Evolutionary conservation across 1,140 invertebrate species (phyloP).

Genomic region (Heterodera schachtii): DNA sequence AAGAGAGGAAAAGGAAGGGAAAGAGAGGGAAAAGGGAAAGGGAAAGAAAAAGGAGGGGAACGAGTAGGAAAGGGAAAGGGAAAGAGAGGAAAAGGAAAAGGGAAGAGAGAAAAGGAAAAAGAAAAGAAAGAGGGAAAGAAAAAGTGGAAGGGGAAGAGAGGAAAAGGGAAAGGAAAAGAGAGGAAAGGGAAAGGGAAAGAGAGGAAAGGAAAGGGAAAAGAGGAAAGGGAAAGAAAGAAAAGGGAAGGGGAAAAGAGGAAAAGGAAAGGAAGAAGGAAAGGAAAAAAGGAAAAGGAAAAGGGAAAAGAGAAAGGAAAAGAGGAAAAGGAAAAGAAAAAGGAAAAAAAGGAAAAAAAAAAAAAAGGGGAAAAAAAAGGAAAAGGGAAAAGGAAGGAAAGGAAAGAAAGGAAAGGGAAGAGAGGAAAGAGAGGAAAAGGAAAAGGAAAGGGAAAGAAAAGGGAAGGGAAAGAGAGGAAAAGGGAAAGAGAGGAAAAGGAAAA

Average conservation of each 20-base stretch:
- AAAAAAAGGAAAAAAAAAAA: not conserved
- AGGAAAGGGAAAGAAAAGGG: slow-evolving; percentile 9
- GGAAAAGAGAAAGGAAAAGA: too few relatives aligned
- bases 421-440: not conserved
- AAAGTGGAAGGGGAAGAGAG: not conserved
- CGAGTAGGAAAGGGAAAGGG: not conserved
- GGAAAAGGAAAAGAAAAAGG: too few relatives aligned
- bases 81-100: not conserved
- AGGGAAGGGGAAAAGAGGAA: not conserved
- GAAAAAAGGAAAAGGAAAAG: too few relatives aligned
- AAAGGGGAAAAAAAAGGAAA: too few relatives aligned
- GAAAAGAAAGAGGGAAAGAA: not conserved
- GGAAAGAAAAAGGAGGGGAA: not conserved
- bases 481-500: too few relatives aligned
- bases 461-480: not conserved
- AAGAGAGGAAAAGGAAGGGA: not conserved
- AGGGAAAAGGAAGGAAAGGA: not conserved
- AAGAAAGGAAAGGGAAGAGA: too few relatives aligned
- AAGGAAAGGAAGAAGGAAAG: not conserved
- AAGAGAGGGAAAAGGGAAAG: too few relatives aligned
- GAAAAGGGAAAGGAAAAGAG: too few relatives aligned
- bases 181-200: not conserved
- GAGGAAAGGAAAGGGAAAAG: not conserved
- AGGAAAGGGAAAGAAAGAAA: not conserved
- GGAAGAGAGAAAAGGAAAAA: not conserved